Evolutionary conservation across 2,888 invertebrate species (phyloP).

Genomic region (Dicyrtoma fusca): DNA sequence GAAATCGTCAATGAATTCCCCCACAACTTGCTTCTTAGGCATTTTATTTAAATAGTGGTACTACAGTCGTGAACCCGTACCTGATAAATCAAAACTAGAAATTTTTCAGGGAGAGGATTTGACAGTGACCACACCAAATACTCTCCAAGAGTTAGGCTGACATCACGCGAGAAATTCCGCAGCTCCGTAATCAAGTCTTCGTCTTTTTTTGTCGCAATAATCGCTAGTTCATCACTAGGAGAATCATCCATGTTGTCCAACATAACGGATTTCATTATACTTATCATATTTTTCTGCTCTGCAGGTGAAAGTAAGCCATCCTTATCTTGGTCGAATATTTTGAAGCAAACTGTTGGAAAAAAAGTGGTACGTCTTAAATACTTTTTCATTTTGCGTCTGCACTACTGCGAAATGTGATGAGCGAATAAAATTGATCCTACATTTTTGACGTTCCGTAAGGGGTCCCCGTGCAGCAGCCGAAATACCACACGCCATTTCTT

Average conservation of each 20-base stretch:
- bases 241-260: conserved; percentile 49
- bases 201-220: conserved; percentile 52
- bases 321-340: conserved; percentile 85
- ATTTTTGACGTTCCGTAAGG: conserved; percentile 82
- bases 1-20: no score
- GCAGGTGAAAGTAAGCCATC: conserved; percentile 75
- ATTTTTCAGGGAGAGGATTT: conserved; percentile 69
- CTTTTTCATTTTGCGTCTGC: no score
- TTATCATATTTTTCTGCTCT: conserved; percentile 76
- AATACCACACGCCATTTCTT: conserved; percentile 91
- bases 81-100: conserved; percentile 74
- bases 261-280: conserved; percentile 54
- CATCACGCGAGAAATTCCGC: conserved; percentile 48
- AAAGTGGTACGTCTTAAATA: no score
- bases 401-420: no score
- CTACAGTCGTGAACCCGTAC: conserved; percentile 42
- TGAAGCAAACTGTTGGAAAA: conserved; percentile 79
- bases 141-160: conserved; percentile 72
- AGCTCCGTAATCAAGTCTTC: conserved; percentile 44
- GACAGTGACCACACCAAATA: conserved; percentile 86
- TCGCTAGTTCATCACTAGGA: conserved; percentile 52
- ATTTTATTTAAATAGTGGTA: not conserved
- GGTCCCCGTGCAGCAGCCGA: conserved; percentile 93
- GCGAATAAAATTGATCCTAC: no score
- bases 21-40: no score